Evolutionary conservation across 1,140 invertebrate genomes (phyloP), one percentile per base, ranked within the genome.

Genomic region (Microplitis demolitor): DNA sequence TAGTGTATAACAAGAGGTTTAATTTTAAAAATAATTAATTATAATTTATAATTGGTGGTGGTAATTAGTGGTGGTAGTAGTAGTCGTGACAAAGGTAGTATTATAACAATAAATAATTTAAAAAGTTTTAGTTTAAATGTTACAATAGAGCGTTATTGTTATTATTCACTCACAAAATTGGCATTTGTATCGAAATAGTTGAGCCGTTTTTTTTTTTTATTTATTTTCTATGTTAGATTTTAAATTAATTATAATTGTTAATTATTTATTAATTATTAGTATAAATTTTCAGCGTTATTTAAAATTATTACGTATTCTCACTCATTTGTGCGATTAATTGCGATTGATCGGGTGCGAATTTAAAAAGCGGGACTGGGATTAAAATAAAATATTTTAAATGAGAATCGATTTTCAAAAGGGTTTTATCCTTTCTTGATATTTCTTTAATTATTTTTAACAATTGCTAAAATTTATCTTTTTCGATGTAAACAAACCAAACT

Each of bases 401-500:
- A 58, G 63, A 63, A 50, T 50, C 3, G 14, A 53, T 60, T 8
- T 24, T 50, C 37, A 14, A 53, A 70, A 71, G 60, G 34, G 51
- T 63, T 71, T 62, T 73, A 31, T 73, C 60, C 50, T 50, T 73
- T 69, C 37, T 16, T 53, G 54, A 13, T 63, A 50, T 69, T 67
- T 63, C 3, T 61, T 67, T 50, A 54, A 35, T 67, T 71, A 56
- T 16, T 35, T 66, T 64, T 50, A 66, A 71, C 69, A 71, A 56
- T 71, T 71, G 14, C 16, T 34, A 9, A 73, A 76, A 68, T 74
- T 67, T 76, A 45, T 71, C 72, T 68, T 8, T 58, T 45, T 62
- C 64, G 24, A 33, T 69, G 33, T 62, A 64, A 81, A 80, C 78
- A 83, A 81, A 78, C 76, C 77, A 79, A 81, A 75, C 76, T 78